Percentiles rank a stretch among this genome's conserved stretches.
phyloP scores from a whole-genome alignment of 2,888 invertebrate genomes.

The Hirtodrosophila confusa region DNA sequence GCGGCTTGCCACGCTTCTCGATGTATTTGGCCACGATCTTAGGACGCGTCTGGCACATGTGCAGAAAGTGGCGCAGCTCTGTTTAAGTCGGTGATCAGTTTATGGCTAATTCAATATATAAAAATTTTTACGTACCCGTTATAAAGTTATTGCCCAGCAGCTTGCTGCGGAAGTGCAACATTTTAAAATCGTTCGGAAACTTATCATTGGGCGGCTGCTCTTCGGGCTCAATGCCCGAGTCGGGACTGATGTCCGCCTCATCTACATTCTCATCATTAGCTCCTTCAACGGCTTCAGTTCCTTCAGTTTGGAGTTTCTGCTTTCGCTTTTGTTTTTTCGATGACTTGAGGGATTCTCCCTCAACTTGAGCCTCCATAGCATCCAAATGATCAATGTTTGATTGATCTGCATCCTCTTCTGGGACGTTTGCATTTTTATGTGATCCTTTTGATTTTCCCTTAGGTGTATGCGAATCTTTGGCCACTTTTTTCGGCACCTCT shows the following conservation, averaged over 20 bases:
- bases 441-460: constrained; percentile 42
- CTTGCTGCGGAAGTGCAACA: constrained; percentile 87
- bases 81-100: neutral
- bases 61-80: constrained; percentile 88
- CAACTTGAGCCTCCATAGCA: neutral
- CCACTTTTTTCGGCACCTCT: constrained; percentile 72
- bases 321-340: neutral
- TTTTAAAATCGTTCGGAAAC: constrained; percentile 85
- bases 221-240: constrained; percentile 73
- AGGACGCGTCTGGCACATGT: constrained; percentile 85
- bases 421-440: neutral
- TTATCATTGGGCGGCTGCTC: constrained; percentile 46
- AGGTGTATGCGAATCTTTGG: constrained; percentile 62
- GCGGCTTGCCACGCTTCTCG: constrained; percentile 88
- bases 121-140: constrained; percentile 84
- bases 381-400: too few species aligned
- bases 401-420: constrained; percentile 9
- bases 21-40: constrained; percentile 88
- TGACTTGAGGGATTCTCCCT: neutral
- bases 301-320: constrained; percentile 8
- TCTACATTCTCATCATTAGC: constrained; percentile 8
- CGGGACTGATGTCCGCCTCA: constrained; percentile 62
- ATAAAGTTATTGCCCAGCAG: constrained; percentile 85
- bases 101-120: neutral
- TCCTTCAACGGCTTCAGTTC: constrained; percentile 4